Evolutionary conservation across 1,140 invertebrate species (phyloP).

Genomic region (Muscidifurax raptorellus): DNA sequence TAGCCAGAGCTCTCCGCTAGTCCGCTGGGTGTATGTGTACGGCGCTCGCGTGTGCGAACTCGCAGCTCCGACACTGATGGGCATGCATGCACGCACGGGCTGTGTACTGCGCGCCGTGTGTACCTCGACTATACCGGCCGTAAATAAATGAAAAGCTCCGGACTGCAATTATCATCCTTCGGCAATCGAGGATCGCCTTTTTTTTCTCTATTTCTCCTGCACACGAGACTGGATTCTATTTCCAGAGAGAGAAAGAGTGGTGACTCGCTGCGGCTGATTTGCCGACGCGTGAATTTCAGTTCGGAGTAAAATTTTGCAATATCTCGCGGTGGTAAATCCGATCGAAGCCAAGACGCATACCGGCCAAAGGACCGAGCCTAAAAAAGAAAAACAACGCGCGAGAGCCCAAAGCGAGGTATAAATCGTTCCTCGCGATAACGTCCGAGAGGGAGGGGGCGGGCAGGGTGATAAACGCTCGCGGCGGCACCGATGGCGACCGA

Average conservation of each 20-base stretch:
- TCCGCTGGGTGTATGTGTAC: no score
- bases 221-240: no score
- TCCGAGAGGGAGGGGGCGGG: neutral
- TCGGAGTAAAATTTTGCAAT: no score
- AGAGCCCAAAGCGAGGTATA: neutral
- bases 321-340: no score
- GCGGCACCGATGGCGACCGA: neutral
- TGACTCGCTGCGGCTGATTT: no score
- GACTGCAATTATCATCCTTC: conserved; percentile 15
- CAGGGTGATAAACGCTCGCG: neutral
- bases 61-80: neutral
- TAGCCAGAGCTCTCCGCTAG: neutral
- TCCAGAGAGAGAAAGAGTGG: no score
- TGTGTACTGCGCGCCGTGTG: neutral
- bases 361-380: neutral
- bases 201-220: neutral
- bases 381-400: neutral
- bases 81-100: neutral
- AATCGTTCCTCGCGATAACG: conserved; percentile 16
- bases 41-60: neutral
- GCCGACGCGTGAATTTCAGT: no score
- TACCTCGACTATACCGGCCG: neutral
- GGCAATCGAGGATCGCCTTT: neutral
- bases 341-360: neutral
- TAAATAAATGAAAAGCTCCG: conserved; percentile 32